Base-by-base conservation (phyloP, 2,888 invertebrate species). In the Pseudococcus viburni region DNA sequence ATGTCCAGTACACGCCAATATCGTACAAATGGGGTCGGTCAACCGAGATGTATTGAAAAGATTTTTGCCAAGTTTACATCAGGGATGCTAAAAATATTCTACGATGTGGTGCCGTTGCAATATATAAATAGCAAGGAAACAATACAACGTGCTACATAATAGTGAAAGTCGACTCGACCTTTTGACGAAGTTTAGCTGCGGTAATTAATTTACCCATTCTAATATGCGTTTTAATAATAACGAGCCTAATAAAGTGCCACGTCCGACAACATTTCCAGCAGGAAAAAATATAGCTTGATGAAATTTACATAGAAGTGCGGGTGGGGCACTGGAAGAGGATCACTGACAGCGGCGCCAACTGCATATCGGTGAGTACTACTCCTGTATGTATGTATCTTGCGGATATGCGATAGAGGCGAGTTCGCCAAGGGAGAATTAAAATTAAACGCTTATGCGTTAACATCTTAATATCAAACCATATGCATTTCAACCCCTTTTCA, bases 171-270 rank as follows among this genome's bases (percentile, higher is more conserved):
- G n/a, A 55, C 6, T 55, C n/a, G n/a, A 55, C 55, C 55, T 55
- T 55, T 55, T 5, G 42, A 42, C 42, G 6, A 55, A 5, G 55
- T 55, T 55, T n/a, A 55, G 55, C n/a, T 17, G 55, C 55, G n/a
- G 55, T 55, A 55, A 55, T 55, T 55, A 55, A 55, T 55, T 42
- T 42, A 42, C 42, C 55, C n/a, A 55, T n/a, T n/a, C 55, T 55
- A 55, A 55, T 55, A 55, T n/a, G 7, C 55, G n/a, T 55, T 55
- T 55, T 55, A 55, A n/a, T 55, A 55, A n/a, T 55, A 55, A 55
- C 55, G 55, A 55, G 55, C 55, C n/a, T 55, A 55, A 55, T 55
- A 55, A 55, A 55, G 55, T 55, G 55, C 55, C 55, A 55, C 55
- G 55, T 55, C 55, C n/a, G 8, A 51, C 15, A 51, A 15, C 51